Conservation (phyloP, 2,113 vertebrate genomes). For the Garra rufa region DNA sequence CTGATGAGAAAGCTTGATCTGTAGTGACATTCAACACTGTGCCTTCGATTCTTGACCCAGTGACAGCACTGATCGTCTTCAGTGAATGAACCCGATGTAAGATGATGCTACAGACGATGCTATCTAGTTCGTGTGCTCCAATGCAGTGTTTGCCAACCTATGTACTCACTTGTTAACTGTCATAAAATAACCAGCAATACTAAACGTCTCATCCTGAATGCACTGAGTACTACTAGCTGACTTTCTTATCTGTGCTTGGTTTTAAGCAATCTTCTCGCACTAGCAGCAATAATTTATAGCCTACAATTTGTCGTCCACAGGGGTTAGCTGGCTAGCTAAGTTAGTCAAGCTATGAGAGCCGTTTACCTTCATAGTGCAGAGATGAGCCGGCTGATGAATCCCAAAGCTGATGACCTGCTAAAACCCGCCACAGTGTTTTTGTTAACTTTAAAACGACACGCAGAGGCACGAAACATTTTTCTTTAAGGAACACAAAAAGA, state of each 20-base stretch:
- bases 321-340: slow-evolving; percentile 37
- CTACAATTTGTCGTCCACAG: slow-evolving; percentile 7
- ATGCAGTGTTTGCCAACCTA: neutral
- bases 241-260: neutral
- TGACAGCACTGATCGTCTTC: neutral
- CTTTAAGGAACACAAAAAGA: slow-evolving; percentile 65
- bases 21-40: neutral
- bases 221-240: no score
- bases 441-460: neutral
- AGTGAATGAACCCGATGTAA: neutral
- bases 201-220: neutral
- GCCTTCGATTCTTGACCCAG: neutral
- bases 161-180: neutral
- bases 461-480: slow-evolving; percentile 43
- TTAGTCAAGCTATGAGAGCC: neutral
- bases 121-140: neutral
- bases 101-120: slow-evolving; percentile 14
- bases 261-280: neutral
- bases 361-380: slow-evolving; percentile 51
- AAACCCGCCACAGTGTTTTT: neutral
- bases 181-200: neutral
- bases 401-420: neutral
- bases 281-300: neutral
- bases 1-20: neutral
- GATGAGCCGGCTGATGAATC: neutral